phyloP scores from a whole-genome alignment of 1,140 invertebrate species.

The Ruditapes philippinarum region DNA sequence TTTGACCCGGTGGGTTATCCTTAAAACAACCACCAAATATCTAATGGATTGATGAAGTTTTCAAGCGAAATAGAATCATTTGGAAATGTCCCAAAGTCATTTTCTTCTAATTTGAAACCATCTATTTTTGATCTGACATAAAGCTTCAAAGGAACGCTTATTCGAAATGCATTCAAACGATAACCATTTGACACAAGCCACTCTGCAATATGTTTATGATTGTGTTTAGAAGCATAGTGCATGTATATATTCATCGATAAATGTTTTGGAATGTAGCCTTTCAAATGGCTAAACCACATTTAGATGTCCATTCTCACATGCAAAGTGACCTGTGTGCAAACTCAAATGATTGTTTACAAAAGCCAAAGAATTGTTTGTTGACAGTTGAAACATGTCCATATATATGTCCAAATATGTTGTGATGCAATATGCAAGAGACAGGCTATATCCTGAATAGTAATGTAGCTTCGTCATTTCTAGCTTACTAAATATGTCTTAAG shows the following conservation, averaged over 20 bases:
- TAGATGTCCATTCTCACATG: constrained; percentile 31
- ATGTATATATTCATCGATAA: not conserved
- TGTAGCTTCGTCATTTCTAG: constrained; percentile 2
- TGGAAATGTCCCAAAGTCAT: too few species aligned
- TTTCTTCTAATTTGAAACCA: too few species aligned
- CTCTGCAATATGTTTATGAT: constrained; percentile 12
- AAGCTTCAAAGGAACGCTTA: too few species aligned
- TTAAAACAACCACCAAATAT: constrained; percentile 35
- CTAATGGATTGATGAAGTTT: constrained; percentile 8
- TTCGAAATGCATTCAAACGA: constrained; percentile 1
- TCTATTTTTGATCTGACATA: too few species aligned
- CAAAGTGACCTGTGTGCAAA: not conserved
- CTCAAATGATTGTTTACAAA: not conserved
- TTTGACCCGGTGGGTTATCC: not conserved
- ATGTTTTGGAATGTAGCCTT: not conserved
- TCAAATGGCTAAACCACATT: not conserved
- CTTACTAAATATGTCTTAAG: not conserved
- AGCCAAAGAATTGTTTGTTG: not conserved
- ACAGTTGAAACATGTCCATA: constrained; percentile 7
- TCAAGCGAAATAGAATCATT: too few species aligned
- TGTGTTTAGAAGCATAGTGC: constrained; percentile 9
- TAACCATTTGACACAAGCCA: not conserved
- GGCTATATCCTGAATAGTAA: constrained; percentile 19
- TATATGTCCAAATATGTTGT: too few species aligned
- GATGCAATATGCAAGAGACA: constrained; percentile 37